phyloP scores from a whole-genome alignment of 2,113 vertebrate genomes.

The Empidonax alnorum region DNA sequence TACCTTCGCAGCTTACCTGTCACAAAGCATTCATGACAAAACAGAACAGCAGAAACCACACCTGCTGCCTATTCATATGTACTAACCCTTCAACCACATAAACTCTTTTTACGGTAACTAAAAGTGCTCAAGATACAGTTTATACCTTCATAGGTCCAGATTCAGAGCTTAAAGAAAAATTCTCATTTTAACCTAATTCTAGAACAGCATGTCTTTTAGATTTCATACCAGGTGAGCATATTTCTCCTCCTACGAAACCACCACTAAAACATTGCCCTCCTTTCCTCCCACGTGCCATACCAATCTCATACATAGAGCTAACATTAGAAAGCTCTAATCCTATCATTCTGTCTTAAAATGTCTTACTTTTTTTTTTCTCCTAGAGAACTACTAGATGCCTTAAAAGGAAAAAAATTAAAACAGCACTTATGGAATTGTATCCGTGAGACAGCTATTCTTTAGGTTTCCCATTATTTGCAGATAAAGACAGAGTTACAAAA shows the following conservation, averaged over 20 bases:
- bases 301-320: conserved; percentile 31
- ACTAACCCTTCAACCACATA: not conserved
- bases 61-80: not conserved
- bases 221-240: conserved; percentile 28
- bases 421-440: not conserved
- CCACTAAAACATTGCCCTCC: conserved; percentile 27
- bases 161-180: conserved; percentile 14
- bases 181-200: conserved; percentile 37
- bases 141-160: not conserved
- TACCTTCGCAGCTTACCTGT: not conserved
- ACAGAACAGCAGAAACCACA: not conserved
- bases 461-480: not conserved
- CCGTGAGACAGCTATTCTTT: not conserved
- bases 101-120: not conserved
- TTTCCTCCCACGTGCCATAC: conserved; percentile 40
- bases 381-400: not conserved
- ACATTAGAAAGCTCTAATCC: not conserved
- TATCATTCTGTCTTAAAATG: not conserved
- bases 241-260: conserved; percentile 52
- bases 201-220: conserved; percentile 35
- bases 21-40: not conserved
- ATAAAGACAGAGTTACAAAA: not conserved
- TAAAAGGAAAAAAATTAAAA: conserved; percentile 20
- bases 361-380: not conserved
- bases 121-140: not conserved